A percentile compares a stretch with the other conserved stretches of the same genome.
These are phyloP conservation scores for Hyperopisus bebe DNA, from an alignment of 2,113 vertebrate species.

Conservation along the genomic window DNA sequence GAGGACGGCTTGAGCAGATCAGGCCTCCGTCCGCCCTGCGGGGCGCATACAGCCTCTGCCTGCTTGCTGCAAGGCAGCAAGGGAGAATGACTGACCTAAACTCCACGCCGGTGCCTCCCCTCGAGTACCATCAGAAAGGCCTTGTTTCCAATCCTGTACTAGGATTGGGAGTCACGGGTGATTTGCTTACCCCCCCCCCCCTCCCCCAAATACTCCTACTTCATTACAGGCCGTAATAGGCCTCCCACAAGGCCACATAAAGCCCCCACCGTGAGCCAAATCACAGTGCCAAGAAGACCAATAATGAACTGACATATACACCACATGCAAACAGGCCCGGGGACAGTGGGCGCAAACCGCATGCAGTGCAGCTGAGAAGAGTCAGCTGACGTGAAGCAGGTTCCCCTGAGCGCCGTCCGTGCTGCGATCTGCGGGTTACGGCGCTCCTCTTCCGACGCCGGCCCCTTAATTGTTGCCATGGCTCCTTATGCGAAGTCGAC, in stretches of 20 bases:
- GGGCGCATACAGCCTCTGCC: not conserved
- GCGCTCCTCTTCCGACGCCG: too few relatives aligned
- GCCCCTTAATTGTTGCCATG: conserved; percentile 10
- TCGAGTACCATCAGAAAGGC: not conserved
- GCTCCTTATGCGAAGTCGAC: not conserved
- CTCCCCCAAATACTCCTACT: not conserved
- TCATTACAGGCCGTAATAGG: not conserved
- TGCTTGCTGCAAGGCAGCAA: not conserved
- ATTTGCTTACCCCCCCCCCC: not conserved
- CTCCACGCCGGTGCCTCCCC: not conserved
- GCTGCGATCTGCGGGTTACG: not conserved
- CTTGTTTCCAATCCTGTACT: not conserved
- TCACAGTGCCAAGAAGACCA: not conserved
- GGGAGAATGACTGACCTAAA: not conserved
- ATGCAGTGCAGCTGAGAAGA: not conserved
- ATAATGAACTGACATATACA: not conserved
- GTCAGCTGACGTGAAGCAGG: not conserved
- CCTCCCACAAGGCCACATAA: not conserved
- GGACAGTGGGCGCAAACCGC: not conserved
- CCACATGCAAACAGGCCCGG: not conserved
- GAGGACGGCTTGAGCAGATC: not conserved
- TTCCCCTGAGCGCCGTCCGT: not conserved
- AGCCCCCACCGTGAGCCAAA: not conserved
- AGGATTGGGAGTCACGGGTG: not conserved
- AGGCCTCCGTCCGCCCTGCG: not conserved